Conservation (phyloP, 1,140 invertebrate species). For the Habropoda laboriosa region DNA sequence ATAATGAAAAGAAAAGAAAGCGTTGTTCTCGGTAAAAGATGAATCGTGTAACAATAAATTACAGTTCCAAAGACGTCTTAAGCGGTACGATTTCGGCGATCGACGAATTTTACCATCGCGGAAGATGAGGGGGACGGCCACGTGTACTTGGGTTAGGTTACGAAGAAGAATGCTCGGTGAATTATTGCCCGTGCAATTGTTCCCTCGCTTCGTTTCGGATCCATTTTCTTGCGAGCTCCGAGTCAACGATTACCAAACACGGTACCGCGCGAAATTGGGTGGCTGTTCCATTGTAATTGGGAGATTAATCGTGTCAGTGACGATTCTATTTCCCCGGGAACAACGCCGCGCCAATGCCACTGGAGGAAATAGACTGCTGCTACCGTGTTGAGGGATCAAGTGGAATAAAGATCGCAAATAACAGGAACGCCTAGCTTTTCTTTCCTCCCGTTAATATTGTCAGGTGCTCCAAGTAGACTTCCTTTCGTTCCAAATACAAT, state of each 20-base stretch:
- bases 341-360: not conserved
- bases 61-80: too few species aligned
- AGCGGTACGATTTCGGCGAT: too few species aligned
- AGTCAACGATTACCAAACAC: conserved; percentile 31
- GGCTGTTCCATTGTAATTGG: conserved; percentile 47
- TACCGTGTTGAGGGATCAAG: conserved; percentile 13
- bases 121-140: too few species aligned
- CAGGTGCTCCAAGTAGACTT: not conserved
- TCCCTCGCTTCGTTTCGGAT: conserved; percentile 16
- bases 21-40: too few species aligned
- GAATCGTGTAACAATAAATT: not conserved
- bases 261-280: conserved; percentile 24
- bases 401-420: conserved; percentile 24
- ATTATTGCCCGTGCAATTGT: conserved; percentile 5
- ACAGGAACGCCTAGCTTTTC: not conserved
- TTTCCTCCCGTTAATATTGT: conserved; percentile 6
- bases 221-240: conserved; percentile 3
- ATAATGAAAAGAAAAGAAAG: not conserved
- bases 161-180: not conserved
- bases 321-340: conserved; percentile 24
- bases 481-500: too few species aligned
- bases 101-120: too few species aligned
- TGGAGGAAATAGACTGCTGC: not conserved
- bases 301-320: conserved; percentile 41
- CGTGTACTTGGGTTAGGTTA: too few species aligned